A percentile compares a stretch with the other conserved stretches of the same genome.
Evolutionary conservation across 2,888 invertebrate species (phyloP).

Genomic region (Zonitis immaculata): DNA sequence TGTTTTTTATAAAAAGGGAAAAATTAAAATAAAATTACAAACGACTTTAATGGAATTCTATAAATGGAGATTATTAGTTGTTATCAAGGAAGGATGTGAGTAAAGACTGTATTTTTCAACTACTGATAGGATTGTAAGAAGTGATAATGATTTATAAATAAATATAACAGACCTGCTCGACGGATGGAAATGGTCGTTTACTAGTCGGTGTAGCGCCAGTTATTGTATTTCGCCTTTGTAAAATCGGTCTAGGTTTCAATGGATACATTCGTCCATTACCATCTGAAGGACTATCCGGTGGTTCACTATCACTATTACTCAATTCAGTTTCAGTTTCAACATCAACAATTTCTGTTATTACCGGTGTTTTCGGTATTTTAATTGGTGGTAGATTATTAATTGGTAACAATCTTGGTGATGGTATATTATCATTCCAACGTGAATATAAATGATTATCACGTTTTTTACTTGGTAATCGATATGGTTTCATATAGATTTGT

Average conservation of each 20-base stretch:
- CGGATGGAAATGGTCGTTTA: conserved; percentile 58
- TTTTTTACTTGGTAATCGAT: conserved; percentile 67
- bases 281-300: conserved; percentile 51
- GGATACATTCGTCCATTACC: conserved; percentile 61
- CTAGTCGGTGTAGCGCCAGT: conserved; percentile 73
- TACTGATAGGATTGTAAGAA: background rate
- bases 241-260: conserved; percentile 67
- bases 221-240: conserved; percentile 82
- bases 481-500: conserved; percentile 67
- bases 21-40: conserved; percentile 18
- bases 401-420: conserved; percentile 62
- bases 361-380: conserved; percentile 47
- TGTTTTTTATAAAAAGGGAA: background rate
- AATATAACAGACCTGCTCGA: conserved; percentile 65
- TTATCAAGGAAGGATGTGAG: conserved; percentile 35
- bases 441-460: conserved; percentile 56
- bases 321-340: conserved; percentile 38
- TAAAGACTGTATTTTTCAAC: background rate
- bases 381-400: conserved; percentile 57
- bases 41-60: conserved; percentile 11
- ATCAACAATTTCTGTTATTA: conserved; percentile 30
- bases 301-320: conserved; percentile 56
- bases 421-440: conserved; percentile 65
- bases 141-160: background rate
- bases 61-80: conserved; percentile 7